Evolutionary conservation across 2,888 invertebrate species (phyloP), one percentile per base, ranked within the genome.

Genomic region (Caenorhabditis afra): DNA sequence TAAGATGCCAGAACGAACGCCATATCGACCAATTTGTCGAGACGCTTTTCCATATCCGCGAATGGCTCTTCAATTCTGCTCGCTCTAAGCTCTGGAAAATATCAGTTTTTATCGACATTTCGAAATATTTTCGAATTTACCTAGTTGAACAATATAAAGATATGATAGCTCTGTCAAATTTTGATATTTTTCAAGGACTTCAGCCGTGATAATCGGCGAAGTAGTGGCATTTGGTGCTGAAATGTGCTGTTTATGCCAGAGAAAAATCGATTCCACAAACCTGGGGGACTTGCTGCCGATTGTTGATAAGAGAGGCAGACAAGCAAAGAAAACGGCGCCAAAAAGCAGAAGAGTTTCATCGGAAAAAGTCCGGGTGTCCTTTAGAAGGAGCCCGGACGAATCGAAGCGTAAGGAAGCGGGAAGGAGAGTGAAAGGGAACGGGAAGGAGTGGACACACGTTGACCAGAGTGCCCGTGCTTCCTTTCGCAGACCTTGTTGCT

Each of bases 141-240:
- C 78, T 22, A 78, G n/a, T 44, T 78, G 78, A 0, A 78, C 71
- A 22, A 71, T 45, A 22, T 71, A 78, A 0, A 61, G n/a, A 52
- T 50, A 71, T 7, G 78, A 71, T 5, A 52, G 66, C 10, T 74
- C 74, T 20, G 74, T 44, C 14, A 52, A 39, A 22, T 74, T 66
- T n/a, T 59, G 58, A 53, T 61, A 66, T 44, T 67, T 66, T 18
- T 78, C 71, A 0, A 35, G 16, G 29, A 29, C 50, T 55, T 52
- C 76, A 47, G 8, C 47, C 1, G 45, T 12, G 41, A 22, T n/a
- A 16, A 47, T 11, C 7, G 50, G 12, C 23, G 55, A 14, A 22
- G 37, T 50, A 23, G 35, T 22, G 1, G 57, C 23, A 16, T 62
- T n/a, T 0, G 16, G 41, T 41, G 58, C 50, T 57, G 35, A 0